Conservation (phyloP, 2,113 vertebrate genomes). For the Budorcas taxicolor region DNA sequence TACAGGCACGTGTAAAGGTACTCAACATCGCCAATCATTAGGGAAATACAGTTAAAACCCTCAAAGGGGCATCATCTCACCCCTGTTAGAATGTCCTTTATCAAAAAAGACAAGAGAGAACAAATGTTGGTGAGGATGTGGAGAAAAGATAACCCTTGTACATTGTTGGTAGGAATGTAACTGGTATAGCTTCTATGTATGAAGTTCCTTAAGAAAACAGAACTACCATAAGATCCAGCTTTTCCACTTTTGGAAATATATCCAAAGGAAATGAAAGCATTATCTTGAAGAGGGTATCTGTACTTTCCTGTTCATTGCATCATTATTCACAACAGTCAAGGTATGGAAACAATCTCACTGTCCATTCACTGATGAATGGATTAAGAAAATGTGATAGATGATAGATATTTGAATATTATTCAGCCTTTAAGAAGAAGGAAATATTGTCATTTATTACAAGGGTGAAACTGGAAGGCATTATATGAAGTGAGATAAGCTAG, state of each 20-base stretch:
- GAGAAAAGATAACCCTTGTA: neutral
- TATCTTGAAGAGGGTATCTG: neutral
- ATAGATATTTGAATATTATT: neutral
- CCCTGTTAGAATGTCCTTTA: neutral
- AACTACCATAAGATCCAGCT: neutral
- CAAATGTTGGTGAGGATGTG: neutral
- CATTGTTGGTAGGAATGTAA: neutral
- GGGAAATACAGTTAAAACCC: neutral
- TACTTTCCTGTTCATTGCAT: neutral
- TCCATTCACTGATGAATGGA: neutral
- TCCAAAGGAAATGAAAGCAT: neutral
- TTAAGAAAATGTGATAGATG: neutral
- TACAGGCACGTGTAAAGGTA: neutral
- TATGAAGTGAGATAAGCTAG: neutral
- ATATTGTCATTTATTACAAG: neutral
- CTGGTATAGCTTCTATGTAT: neutral
- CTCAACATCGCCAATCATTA: neutral
- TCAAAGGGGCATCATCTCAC: neutral
- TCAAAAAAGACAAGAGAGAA: neutral
- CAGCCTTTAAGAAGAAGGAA: neutral
- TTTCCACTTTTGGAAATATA: neutral
- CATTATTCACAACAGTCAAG: neutral
- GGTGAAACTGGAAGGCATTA: neutral
- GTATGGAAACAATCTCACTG: neutral
- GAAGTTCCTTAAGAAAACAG: neutral